These are phyloP conservation scores for Oreortyx pictus DNA, from an alignment of 2,797 vertebrate genomes.

Conservation along the genomic window DNA sequence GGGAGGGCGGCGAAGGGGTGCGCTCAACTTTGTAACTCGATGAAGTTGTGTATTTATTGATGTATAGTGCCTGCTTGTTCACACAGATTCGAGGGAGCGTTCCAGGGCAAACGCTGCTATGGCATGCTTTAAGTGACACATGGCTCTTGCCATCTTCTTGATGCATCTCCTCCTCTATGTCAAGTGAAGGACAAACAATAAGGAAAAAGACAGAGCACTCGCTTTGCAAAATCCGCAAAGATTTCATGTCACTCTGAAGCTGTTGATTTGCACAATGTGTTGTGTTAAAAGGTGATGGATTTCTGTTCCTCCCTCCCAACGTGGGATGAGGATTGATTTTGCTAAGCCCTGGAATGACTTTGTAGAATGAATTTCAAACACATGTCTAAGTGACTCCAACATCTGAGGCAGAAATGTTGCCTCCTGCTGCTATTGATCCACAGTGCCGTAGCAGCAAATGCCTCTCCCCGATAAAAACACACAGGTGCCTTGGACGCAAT, in stretches of 20 bases:
- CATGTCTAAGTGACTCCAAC: not conserved
- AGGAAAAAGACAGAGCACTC: constrained; percentile 57
- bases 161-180: constrained; percentile 77
- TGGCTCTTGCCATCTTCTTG: constrained; percentile 57
- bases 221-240: constrained; percentile 50
- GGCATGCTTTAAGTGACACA: constrained; percentile 50
- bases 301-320: constrained; percentile 1
- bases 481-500: constrained; percentile 28
- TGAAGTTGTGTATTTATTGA: constrained; percentile 36
- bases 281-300: not conserved
- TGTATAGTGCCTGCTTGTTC: constrained; percentile 66
- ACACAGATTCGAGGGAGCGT: constrained; percentile 41
- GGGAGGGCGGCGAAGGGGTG: not conserved
- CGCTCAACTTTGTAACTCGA: constrained; percentile 63
- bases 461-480: constrained; percentile 1
- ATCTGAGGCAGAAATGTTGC: constrained; percentile 38
- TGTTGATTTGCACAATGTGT: not conserved
- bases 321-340: constrained; percentile 41
- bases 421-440: not conserved
- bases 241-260: constrained; percentile 22
- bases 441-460: not conserved
- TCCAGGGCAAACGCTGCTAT: constrained; percentile 37
- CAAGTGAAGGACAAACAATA: constrained; percentile 83
- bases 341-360: constrained; percentile 59
- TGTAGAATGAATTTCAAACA: constrained; percentile 57